Evolutionary conservation across 2,797 vertebrate genomes (phyloP).

Genomic region (Artibeus lituratus): DNA sequence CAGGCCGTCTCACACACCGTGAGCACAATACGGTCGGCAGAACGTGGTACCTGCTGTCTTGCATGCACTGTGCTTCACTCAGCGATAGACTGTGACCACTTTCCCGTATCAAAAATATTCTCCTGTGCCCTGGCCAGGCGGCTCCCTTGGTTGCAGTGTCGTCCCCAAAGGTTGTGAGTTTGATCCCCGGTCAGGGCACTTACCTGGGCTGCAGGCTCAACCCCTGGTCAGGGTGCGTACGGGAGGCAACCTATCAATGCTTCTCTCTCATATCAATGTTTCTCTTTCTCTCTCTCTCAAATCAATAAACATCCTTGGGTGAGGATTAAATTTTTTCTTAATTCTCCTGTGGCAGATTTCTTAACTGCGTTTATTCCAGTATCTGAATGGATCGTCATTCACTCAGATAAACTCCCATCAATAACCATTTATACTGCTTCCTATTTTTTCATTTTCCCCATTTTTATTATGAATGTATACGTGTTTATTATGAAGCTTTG

Average conservation of each 20-base stretch:
- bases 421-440: background rate
- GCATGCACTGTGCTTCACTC: background rate
- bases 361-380: background rate
- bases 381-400: background rate
- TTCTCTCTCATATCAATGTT: background rate
- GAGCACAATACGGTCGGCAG: background rate
- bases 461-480: background rate
- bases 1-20: background rate
- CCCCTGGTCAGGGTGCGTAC: background rate
- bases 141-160: background rate
- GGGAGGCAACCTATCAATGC: background rate
- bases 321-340: background rate
- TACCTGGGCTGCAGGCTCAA: background rate
- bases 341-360: background rate
- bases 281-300: background rate
- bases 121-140: background rate
- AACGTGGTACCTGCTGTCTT: background rate
- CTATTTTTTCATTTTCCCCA: background rate
- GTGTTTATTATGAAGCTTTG: background rate
- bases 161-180: background rate
- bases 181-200: background rate
- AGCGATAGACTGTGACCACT: background rate
- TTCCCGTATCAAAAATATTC: background rate
- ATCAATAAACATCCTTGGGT: background rate
- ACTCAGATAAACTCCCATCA: background rate